Evolutionary conservation across 1,140 invertebrate species (phyloP).

Genomic region (Ceratina calcarata): DNA sequence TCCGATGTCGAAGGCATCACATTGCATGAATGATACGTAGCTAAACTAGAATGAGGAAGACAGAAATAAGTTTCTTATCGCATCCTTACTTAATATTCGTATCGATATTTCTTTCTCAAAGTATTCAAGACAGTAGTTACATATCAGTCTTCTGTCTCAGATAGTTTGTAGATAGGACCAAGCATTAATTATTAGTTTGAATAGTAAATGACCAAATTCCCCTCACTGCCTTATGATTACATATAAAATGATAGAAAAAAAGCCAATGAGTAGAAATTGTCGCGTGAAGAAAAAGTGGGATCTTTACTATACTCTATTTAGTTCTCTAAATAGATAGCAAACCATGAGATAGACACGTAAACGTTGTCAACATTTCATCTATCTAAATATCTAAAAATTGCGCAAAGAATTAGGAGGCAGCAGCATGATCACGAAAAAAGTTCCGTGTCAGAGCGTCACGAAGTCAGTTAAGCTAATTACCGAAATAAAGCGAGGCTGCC

Average conservation of each 20-base stretch:
- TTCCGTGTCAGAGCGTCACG: neutral
- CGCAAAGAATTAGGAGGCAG: no score
- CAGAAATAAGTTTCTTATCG: constrained; percentile 29
- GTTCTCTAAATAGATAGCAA: no score
- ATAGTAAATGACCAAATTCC: no score
- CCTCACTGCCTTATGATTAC: no score
- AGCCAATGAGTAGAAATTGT: no score
- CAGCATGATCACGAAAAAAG: neutral
- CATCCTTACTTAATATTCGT: constrained; percentile 28
- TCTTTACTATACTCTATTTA: no score
- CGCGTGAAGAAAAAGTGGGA: no score
- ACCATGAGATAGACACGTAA: no score
- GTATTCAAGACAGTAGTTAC: neutral
- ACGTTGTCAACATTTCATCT: neutral
- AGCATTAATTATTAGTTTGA: no score
- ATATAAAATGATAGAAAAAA: no score
- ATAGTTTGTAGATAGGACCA: no score
- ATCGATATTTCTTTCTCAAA: constrained; percentile 5
- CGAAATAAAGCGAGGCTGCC: constrained; percentile 19
- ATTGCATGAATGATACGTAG: constrained; percentile 38
- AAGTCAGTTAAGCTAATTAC: constrained; percentile 8
- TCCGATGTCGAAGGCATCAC: constrained; percentile 1
- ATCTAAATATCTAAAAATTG: neutral
- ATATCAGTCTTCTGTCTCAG: neutral
- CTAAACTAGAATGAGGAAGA: constrained; percentile 12